Conservation (phyloP, 2,888 invertebrate species). For the Cheilosia vernalis region DNA sequence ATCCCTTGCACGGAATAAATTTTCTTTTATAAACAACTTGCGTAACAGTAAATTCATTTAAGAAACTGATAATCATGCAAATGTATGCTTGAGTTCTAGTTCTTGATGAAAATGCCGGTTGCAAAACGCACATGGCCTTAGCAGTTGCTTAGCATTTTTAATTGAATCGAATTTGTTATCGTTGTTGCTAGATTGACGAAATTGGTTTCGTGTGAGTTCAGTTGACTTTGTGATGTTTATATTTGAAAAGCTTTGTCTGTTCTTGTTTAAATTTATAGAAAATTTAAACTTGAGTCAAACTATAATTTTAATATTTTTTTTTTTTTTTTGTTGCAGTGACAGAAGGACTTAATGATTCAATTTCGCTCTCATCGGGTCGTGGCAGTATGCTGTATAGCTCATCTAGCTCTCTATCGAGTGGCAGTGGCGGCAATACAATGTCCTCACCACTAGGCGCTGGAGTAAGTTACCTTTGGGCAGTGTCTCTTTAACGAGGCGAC, state of each 20-base stretch:
- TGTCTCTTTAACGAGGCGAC: conserved; percentile 70
- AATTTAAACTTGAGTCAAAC: too few species aligned
- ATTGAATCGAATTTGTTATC: too few species aligned
- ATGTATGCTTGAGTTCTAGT: background rate
- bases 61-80: conserved; percentile 4
- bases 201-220: too few species aligned
- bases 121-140: conserved; percentile 29
- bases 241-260: too few species aligned
- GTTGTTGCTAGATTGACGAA: too few species aligned
- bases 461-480: conserved; percentile 79
- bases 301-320: background rate
- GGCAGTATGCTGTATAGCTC: conserved; percentile 84
- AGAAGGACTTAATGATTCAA: conserved; percentile 80
- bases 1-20: too few species aligned
- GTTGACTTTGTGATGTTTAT: too few species aligned
- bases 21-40: too few species aligned
- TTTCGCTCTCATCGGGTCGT: conserved; percentile 80
- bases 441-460: conserved; percentile 83
- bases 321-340: conserved; percentile 69
- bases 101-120: background rate
- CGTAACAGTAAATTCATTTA: conserved; percentile 12
- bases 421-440: conserved; percentile 83
- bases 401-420: conserved; percentile 84
- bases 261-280: too few species aligned
- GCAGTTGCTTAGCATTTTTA: background rate